phyloP scores from a whole-genome alignment of 2,113 vertebrate species.

The Erythrocercus mccallii region DNA sequence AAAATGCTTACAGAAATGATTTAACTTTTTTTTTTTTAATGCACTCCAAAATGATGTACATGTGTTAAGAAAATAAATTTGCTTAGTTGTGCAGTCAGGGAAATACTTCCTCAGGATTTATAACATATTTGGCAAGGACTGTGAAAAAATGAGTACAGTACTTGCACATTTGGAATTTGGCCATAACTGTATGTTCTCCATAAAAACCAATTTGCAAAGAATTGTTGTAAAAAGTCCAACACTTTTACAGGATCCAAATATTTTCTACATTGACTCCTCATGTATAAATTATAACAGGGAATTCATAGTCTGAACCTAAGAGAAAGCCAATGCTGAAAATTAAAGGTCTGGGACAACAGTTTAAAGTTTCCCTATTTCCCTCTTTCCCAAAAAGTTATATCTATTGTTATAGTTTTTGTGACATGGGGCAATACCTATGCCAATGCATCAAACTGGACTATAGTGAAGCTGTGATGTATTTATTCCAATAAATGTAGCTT shows the following conservation, averaged over 20 bases:
- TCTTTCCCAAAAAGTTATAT: background rate
- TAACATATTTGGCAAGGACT: background rate
- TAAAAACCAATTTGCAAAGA: constrained; percentile 20
- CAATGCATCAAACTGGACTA: background rate
- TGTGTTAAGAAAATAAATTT: background rate
- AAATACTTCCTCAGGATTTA: constrained; percentile 1
- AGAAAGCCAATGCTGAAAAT: background rate
- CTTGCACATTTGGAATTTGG: background rate
- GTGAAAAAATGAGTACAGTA: background rate
- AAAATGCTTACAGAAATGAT: background rate
- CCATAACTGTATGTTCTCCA: background rate
- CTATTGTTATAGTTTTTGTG: background rate
- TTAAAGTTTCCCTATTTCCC: background rate
- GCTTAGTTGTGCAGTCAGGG: background rate
- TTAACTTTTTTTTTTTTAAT: background rate
- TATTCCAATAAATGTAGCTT: background rate
- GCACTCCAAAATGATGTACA: background rate
- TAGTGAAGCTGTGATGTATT: background rate
- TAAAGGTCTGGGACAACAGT: background rate
- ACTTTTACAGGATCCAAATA: background rate
- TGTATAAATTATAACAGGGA: background rate
- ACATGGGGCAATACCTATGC: background rate
- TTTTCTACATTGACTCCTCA: background rate
- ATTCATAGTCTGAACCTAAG: background rate
- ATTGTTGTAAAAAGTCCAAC: background rate